These are phyloP conservation scores for Mugil cephalus DNA, from an alignment of 2,113 vertebrate species.

Conservation along the genomic window DNA sequence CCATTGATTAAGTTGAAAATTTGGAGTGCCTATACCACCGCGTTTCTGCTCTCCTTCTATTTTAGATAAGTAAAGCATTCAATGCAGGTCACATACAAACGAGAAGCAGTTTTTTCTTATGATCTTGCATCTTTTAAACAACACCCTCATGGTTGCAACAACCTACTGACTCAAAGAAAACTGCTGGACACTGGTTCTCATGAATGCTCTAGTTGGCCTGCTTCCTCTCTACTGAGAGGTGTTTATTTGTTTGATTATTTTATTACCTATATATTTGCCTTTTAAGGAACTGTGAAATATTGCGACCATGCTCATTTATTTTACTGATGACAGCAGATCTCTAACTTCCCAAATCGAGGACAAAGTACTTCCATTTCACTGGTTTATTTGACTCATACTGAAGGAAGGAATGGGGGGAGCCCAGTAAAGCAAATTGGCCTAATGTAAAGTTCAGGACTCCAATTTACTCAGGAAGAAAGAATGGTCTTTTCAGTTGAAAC, in stretches of 20 bases:
- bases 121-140: constrained; percentile 15
- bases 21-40: background rate
- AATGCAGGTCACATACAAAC: background rate
- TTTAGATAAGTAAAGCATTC: background rate
- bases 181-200: constrained; percentile 18
- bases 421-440: background rate
- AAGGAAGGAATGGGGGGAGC: background rate
- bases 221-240: constrained; percentile 28
- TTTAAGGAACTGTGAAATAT: constrained; percentile 38
- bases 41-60: background rate
- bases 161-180: constrained; percentile 13
- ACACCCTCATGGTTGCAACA: constrained; percentile 28
- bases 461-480: constrained; percentile 26
- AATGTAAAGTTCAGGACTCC: constrained; percentile 7
- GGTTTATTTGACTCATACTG: no score
- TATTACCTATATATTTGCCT: constrained; percentile 38
- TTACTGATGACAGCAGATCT: constrained; percentile 46
- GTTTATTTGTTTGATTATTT: constrained; percentile 46
- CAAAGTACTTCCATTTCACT: no score
- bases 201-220: constrained; percentile 36
- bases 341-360: no score
- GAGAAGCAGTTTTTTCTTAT: background rate
- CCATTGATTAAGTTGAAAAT: background rate
- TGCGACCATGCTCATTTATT: constrained; percentile 57
- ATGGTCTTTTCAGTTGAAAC: constrained; percentile 19